Evolutionary conservation across 2,888 invertebrate species (phyloP).

Genomic region (Tipula unca): DNA sequence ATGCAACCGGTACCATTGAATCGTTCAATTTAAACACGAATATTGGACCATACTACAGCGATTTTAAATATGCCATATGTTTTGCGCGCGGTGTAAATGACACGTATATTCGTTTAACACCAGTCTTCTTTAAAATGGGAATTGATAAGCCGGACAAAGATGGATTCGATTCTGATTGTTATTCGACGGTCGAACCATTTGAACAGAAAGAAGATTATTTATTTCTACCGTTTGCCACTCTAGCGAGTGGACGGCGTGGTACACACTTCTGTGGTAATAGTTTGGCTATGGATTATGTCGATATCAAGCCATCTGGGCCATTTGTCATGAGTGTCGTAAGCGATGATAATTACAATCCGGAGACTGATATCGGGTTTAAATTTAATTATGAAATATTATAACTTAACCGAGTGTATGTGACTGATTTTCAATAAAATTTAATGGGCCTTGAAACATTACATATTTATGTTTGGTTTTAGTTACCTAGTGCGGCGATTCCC

Average conservation of each 20-base stretch:
- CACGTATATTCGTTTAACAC: neutral
- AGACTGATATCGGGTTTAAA: slow-evolving; percentile 34
- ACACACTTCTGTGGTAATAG: slow-evolving; percentile 37
- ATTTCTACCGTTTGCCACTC: slow-evolving; percentile 46
- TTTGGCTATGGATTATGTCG: slow-evolving; percentile 25
- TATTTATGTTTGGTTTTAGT: neutral
- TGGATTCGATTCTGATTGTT: slow-evolving; percentile 46
- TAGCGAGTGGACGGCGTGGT: slow-evolving; percentile 35
- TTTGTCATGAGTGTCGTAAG: slow-evolving; percentile 51
- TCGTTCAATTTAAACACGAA: slow-evolving; percentile 52
- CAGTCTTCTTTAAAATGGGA: slow-evolving; percentile 14
- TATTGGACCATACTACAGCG: slow-evolving; percentile 48
- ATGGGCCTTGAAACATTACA: neutral
- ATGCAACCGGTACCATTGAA: slow-evolving; percentile 47
- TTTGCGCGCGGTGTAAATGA: slow-evolving; percentile 40
- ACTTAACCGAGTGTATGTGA: neutral
- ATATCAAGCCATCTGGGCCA: slow-evolving; percentile 52
- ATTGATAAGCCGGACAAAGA: slow-evolving; percentile 29
- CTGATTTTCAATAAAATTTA: neutral
- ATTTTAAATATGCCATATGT: slow-evolving; percentile 54
- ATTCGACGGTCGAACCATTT: slow-evolving; percentile 44
- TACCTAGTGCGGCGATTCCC: neutral
- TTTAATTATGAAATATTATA: slow-evolving; percentile 29
- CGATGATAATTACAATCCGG: slow-evolving; percentile 40
- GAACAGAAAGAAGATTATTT: slow-evolving; percentile 46